phyloP scores from a whole-genome alignment of 2,888 invertebrate genomes.

The Plusia festucae region DNA sequence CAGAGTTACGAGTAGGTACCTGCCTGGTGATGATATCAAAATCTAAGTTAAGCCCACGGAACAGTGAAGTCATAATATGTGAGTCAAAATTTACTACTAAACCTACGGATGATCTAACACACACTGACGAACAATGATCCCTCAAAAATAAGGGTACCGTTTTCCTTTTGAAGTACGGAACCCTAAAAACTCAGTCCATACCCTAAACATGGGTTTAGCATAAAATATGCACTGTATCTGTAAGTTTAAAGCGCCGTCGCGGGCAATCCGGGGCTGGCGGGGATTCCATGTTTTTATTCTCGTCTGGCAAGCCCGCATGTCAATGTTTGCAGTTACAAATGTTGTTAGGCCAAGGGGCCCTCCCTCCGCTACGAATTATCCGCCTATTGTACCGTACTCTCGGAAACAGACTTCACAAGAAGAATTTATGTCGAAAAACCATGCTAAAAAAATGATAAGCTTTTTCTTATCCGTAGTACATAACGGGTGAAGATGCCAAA shows the following conservation, averaged over 20 bases:
- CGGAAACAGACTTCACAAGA: slow-evolving; percentile 41
- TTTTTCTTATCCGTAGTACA: slow-evolving; percentile 18
- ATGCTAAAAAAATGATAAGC: slow-evolving; percentile 13
- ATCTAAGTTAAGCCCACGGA: too few relatives aligned
- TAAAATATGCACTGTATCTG: slow-evolving; percentile 42
- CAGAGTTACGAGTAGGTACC: too few relatives aligned
- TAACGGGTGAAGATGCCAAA: too few relatives aligned
- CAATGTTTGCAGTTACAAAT: slow-evolving; percentile 71
- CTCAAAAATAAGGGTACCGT: not conserved
- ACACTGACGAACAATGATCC: too few relatives aligned
- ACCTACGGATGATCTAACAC: too few relatives aligned
- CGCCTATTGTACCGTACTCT: slow-evolving; percentile 51
- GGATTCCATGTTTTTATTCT: slow-evolving; percentile 67
- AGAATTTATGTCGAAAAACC: slow-evolving; percentile 22
- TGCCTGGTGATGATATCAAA: too few relatives aligned
- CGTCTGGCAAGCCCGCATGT: slow-evolving; percentile 70
- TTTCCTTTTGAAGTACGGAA: slow-evolving; percentile 1
- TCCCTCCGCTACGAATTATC: slow-evolving; percentile 45
- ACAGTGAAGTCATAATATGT: too few relatives aligned
- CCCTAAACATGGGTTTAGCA: slow-evolving; percentile 41
- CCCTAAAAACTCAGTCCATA: slow-evolving; percentile 17
- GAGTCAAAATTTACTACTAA: too few relatives aligned
- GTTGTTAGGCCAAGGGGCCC: slow-evolving; percentile 44
- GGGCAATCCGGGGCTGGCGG: slow-evolving; percentile 16
- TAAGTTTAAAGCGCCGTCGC: slow-evolving; percentile 28